A percentile compares a stretch with the other conserved stretches of the same genome.
Evolutionary conservation across 2,113 vertebrate species (phyloP).

Genomic region (Myxocyprinus asiaticus): DNA sequence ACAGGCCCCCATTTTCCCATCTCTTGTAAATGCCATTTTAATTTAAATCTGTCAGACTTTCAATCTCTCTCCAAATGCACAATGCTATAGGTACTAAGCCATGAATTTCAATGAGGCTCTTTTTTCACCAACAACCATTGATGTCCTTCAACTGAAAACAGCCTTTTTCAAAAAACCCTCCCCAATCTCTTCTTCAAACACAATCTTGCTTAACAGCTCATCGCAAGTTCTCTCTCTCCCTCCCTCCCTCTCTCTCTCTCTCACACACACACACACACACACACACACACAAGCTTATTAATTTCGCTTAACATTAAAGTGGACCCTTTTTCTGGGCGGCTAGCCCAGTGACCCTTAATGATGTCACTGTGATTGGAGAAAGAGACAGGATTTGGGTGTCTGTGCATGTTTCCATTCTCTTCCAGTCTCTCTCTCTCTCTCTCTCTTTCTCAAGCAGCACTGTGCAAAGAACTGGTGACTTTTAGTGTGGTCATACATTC

Average conservation of each 20-base stretch:
- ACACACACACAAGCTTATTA: conserved; percentile 29
- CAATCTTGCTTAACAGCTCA: conserved; percentile 27
- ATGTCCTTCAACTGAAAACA: conserved; percentile 73
- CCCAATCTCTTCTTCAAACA: conserved; percentile 73
- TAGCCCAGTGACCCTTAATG: conserved; percentile 34
- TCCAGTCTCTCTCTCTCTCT: neutral
- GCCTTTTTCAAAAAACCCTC: conserved; percentile 43
- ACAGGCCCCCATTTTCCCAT: conserved; percentile 44
- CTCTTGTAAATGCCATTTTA: conserved; percentile 80
- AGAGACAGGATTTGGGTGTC: conserved; percentile 11
- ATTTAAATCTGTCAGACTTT: conserved; percentile 78
- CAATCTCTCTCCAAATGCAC: conserved; percentile 64
- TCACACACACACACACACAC: too few relatives aligned
- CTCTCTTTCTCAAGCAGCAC: too few relatives aligned
- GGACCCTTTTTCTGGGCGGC: conserved; percentile 27
- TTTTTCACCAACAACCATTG: conserved; percentile 76
- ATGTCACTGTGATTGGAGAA: conserved; percentile 40
- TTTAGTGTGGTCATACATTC: too few relatives aligned
- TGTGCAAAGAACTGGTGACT: too few relatives aligned
- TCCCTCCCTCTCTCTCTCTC: conserved; percentile 25
- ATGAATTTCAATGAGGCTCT: conserved; percentile 84
- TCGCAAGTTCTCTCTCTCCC: conserved; percentile 30
- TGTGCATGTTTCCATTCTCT: neutral
- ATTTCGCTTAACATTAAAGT: conserved; percentile 18
- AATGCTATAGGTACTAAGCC: conserved; percentile 78